Base-by-base conservation (phyloP, 2,113 vertebrate genomes). In the Ailurus styani region DNA sequence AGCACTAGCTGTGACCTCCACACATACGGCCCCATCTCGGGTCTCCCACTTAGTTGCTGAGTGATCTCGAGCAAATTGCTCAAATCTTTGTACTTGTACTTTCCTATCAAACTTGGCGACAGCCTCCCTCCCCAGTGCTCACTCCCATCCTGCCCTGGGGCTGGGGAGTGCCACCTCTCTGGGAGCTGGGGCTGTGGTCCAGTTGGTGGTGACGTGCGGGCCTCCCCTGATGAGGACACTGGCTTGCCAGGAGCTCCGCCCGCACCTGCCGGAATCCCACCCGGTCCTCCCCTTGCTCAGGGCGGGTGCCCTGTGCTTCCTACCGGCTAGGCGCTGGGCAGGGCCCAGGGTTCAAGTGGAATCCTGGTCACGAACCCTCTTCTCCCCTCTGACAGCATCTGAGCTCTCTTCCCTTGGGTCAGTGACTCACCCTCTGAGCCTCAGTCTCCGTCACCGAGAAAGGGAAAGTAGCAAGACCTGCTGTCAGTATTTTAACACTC, bases 361-460 rank as follows among this genome's bases (percentile, higher is more conserved):
- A 42, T 54, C 18, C 42, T 25, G 34, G 10, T 5, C 40, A 8
- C 2, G 13, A 18, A 3, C 13, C 1, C 50, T 55, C 20, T 42
- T 4, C 50, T 45, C 54, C 2, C 23, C 34, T 12, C 45, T 0
- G 14, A 23, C 60, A 37, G 84, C 25, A 21, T 9, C 0, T 25
- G 77, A 94, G 3, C 31, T 17, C 31, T 81, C 93, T 31, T 60
- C 5, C 8, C 54, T 34, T 4, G 52, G 31, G 85, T 17, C 7
- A 50, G n/a, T 31, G 31, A 34, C 64, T 37, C 25, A 15, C 8
- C 7, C 20, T 27, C 66, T 14, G 54, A 73, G 20, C 77, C 54
- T 83, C 54, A n/a, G 86, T 64, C 73, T 90, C 68, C 68, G 47
- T 90, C 68, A 42, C 42, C 54, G 42, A 42, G 20, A 45, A 64